Evolutionary conservation across 2,888 invertebrate species (phyloP), one percentile per base, ranked within the genome.

Genomic region (Temnothorax ravouxi): DNA sequence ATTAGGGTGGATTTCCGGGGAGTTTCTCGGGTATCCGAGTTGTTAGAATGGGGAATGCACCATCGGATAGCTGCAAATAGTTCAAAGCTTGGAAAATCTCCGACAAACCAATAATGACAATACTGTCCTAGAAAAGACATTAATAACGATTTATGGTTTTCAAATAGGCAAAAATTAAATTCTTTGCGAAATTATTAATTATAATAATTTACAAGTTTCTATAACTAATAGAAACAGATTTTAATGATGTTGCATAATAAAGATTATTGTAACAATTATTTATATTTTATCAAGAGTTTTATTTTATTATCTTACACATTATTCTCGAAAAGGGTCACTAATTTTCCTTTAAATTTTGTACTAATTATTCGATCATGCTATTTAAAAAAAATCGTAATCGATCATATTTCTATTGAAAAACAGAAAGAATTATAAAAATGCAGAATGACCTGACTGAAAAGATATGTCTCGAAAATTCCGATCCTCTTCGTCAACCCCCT

Each of bases 61-160:
- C 88, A 91, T 90, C 83, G 86, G 84, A 87, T 91, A 91, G 90
- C 86, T 77, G 89, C 83, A 67, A 87, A 84, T 83, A 84, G 80
- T 56, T 79, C 85, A 85, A 87, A 88, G 75, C 77, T 83, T 9
- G 21, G 34, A 34, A 44, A n/a, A 74, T 41, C 29, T 11, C 54
- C 18, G 50, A 88, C 85, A 88, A 90, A 91, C 93, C 92, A 93
- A 93, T 93, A 93, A 93, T 91, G 93, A 92, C 92, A 92, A 93
- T 92, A 92, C 85, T 83, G 88, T 6, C 87, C 61, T 62, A 52
- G 67, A 15, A 41, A 25, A 21, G 13, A 13, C 15, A 52, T 38
- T 64, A 62, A 52, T 56, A 2, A 29, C 3, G 29, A 29, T 1
- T 34, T 9, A 13, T 29, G 8, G 18, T 13, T 59, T 41, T 18